Evolutionary conservation across 1,140 invertebrate species (phyloP), one percentile per base, ranked within the genome.

Genomic region (Zaprionus camerounensis): DNA sequence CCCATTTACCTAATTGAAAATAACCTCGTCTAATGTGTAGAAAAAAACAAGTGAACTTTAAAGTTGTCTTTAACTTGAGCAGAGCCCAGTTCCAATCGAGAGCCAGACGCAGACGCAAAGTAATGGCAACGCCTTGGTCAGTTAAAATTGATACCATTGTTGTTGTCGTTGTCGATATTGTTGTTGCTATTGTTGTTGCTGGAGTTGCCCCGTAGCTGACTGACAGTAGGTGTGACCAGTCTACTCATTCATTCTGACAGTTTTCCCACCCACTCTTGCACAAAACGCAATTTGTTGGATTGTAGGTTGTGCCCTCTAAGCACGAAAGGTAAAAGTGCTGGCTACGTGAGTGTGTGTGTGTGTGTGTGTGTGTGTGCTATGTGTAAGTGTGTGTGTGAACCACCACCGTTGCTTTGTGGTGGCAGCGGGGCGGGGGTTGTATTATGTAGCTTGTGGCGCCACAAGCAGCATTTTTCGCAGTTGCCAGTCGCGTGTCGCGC

Each of bases 171-270:
- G 51, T 58, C 46, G 44, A 2, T 65, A 55, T 58, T 72, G 59
- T 64, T 80, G 73, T 61, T 71, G 46, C 55, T 72, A 55, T 64
- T 80, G 73, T 61, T 71, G 46, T 68, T 73, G 66, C 53, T 63
- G 76, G 56, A 76, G 63, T 20, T 68, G 67, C 65, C 73, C 71
- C 53, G 46, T 61, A 67, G 77, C 88, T 90, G 84, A 87, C 75
- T 91, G 90, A 91, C 76, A 85, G 91, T 92, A 92, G 91, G 91
- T 91, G 91, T 92, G 91, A 91, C 82, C 84, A 81, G 70, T 82
- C 84, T 85, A 92, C 87, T 92, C 91, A 92, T 88, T 92, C 91
- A 92, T 92, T 92, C 85, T 91, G 91, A 92, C 91, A 92, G 87
- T 81, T 88, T 83, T 85, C 81, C 91, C 91, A 90, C 91, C 91